These are phyloP conservation scores for Eupsittula cactorum DNA, from an alignment of 2,113 vertebrate species.

Conservation along the genomic window DNA sequence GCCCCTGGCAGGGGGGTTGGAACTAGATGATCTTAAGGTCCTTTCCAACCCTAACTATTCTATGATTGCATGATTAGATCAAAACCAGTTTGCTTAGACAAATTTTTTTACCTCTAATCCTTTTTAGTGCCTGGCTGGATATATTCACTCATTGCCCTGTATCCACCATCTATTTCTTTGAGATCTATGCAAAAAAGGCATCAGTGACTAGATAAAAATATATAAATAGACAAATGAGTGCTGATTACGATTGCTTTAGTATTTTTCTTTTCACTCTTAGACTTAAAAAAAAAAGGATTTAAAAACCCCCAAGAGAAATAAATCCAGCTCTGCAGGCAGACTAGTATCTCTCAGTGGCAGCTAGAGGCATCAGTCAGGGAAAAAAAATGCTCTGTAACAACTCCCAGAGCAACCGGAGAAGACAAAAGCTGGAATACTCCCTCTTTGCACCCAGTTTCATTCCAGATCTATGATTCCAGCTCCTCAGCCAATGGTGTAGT, in stretches of 20 bases:
- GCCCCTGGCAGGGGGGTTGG: no score
- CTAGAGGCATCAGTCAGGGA: not conserved
- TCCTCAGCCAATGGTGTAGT: not conserved
- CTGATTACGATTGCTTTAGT: not conserved
- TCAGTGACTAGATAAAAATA: not conserved
- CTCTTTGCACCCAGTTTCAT: not conserved
- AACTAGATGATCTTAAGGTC: no score
- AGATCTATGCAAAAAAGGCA: not conserved
- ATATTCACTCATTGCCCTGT: not conserved
- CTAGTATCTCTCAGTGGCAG: not conserved
- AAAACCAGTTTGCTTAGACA: not conserved
- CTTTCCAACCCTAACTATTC: no score
- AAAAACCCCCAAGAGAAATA: not conserved
- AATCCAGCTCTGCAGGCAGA: not conserved
- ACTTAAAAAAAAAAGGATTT: not conserved
- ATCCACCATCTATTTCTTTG: not conserved
- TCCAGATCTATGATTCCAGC: not conserved
- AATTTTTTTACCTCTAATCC: not conserved
- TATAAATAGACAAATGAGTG: not conserved
- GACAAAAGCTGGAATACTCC: not conserved
- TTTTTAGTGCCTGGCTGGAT: not conserved
- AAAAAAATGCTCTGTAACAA: not conserved
- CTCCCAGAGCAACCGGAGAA: not conserved
- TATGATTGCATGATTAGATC: not conserved
- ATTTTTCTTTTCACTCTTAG: not conserved